phyloP scores from a whole-genome alignment of 2,888 invertebrate species.

The Atrina japonica region DNA sequence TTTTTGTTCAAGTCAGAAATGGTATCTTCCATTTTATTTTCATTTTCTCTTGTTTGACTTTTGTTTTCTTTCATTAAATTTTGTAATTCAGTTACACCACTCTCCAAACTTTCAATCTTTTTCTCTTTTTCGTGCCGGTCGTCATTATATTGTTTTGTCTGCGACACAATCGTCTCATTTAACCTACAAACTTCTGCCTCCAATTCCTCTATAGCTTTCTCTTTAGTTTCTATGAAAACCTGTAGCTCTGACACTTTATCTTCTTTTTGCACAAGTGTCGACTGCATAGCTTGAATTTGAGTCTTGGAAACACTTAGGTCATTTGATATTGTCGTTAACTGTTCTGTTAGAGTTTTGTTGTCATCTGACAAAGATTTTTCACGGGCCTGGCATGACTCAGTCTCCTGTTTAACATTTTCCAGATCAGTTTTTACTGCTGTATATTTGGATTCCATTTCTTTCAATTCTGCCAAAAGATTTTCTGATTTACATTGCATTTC shows the following conservation, averaged over 20 bases:
- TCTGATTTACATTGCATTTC: conserved; percentile 22
- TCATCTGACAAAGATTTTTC: not conserved
- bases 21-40: conserved; percentile 32
- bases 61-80: conserved; percentile 32
- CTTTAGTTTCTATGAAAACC: conserved; percentile 30
- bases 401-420: conserved; percentile 5
- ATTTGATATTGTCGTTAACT: not conserved
- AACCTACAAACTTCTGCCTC: conserved; percentile 31
- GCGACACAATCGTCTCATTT: conserved; percentile 15
- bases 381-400: not conserved
- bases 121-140: conserved; percentile 39
- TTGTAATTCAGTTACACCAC: conserved; percentile 25
- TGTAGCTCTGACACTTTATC: conserved; percentile 33
- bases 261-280: conserved; percentile 27
- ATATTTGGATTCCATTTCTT: conserved; percentile 22
- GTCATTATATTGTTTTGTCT: conserved; percentile 32
- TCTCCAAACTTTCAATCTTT: conserved; percentile 40
- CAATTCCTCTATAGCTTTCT: conserved; percentile 39
- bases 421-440: not conserved
- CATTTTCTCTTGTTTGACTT: conserved; percentile 27
- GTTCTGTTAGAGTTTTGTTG: not conserved
- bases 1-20: conserved; percentile 18
- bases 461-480: conserved; percentile 27
- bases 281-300: conserved; percentile 8
- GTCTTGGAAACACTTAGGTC: not conserved